Evolutionary conservation across 2,888 invertebrate genomes (phyloP).

Genomic region (Lapara coniferarum): DNA sequence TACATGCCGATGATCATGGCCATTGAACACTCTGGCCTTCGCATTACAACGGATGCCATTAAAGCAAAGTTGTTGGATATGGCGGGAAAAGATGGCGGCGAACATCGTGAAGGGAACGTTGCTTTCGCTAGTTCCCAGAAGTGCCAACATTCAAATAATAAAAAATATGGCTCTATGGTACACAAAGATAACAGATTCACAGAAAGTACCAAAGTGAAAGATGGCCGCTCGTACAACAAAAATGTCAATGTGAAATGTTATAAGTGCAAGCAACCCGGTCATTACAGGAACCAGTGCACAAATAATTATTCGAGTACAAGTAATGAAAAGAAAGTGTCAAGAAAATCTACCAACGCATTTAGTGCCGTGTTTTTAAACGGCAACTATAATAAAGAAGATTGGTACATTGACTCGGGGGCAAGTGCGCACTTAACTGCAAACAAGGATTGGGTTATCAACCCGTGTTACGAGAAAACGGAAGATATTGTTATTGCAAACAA

Average conservation of each 20-base stretch:
- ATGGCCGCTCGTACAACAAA: not conserved
- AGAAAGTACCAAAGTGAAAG: not conserved
- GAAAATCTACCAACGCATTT: conserved; percentile 26
- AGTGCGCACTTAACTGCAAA: conserved; percentile 41
- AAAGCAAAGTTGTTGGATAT: not conserved
- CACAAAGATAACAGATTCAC: not conserved
- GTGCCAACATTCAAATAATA: too few relatives aligned
- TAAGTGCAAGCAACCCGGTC: not conserved
- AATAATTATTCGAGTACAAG: not conserved
- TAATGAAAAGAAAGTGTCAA: not conserved
- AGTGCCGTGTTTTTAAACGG: not conserved
- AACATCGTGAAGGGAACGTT: too few relatives aligned
- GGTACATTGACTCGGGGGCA: conserved; percentile 42
- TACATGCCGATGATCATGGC: not conserved
- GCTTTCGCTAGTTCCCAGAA: not conserved
- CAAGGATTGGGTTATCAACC: conserved; percentile 27
- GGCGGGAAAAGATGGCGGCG: not conserved
- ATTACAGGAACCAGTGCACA: not conserved
- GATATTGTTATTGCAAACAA: not conserved
- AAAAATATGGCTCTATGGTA: not conserved
- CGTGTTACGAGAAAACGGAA: too few relatives aligned
- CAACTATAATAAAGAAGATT: conserved; percentile 35
- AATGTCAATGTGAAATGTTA: not conserved
- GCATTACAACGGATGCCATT: not conserved
- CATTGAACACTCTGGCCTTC: not conserved